phyloP scores from a whole-genome alignment of 1,140 invertebrate genomes.

The Gonioctena quinquepunctata region DNA sequence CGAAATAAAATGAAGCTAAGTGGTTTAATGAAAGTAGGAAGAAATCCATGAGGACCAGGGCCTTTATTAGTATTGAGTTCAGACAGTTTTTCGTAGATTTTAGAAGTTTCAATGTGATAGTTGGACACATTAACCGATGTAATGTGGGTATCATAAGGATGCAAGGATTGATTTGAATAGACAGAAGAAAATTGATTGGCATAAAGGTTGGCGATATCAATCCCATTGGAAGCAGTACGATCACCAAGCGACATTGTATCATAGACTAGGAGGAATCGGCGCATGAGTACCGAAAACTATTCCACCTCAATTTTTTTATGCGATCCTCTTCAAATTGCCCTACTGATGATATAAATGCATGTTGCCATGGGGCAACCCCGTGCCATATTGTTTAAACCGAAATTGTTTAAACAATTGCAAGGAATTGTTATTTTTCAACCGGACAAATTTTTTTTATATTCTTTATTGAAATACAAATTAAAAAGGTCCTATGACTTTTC shows the following conservation, averaged over 20 bases:
- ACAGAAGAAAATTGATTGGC: not conserved
- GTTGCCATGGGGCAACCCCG: too few relatives aligned
- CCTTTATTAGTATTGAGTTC: not conserved
- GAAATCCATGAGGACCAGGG: not conserved
- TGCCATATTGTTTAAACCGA: too few relatives aligned
- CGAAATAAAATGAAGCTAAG: not conserved
- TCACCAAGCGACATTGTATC: not conserved
- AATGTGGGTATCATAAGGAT: not conserved
- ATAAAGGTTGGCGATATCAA: not conserved
- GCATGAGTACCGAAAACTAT: too few relatives aligned
- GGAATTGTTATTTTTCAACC: too few relatives aligned
- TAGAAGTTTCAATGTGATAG: not conserved
- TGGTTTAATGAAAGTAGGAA: not conserved
- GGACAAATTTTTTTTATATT: too few relatives aligned
- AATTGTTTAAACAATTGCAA: too few relatives aligned
- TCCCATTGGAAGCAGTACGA: not conserved
- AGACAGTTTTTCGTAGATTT: conserved; percentile 1
- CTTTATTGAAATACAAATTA: too few relatives aligned
- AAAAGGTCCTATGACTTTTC: too few relatives aligned
- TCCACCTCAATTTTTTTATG: too few relatives aligned
- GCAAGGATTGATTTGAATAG: not conserved
- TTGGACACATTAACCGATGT: not conserved
- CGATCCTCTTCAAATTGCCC: too few relatives aligned
- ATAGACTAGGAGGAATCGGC: too few relatives aligned
- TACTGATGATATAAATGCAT: too few relatives aligned